phyloP scores from a whole-genome alignment of 2,888 invertebrate genomes.

The Caenorhabditis plicata region DNA sequence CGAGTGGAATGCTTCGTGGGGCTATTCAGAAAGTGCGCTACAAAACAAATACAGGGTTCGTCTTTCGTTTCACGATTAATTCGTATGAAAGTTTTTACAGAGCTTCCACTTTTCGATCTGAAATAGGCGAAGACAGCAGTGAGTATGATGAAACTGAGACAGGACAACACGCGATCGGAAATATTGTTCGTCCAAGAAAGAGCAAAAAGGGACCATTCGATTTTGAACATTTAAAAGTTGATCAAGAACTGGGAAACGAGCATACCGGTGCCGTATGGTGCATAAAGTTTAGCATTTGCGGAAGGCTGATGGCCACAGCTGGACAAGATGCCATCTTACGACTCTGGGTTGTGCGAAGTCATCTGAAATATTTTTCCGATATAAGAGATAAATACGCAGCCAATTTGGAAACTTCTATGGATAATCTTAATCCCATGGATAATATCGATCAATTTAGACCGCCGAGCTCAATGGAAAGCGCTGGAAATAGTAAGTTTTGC shows the following conservation, averaged over 20 bases:
- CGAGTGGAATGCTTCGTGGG: conserved; percentile 47
- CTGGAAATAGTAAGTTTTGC: conserved; percentile 18
- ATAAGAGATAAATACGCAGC: conserved; percentile 81
- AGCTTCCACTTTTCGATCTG: conserved; percentile 2
- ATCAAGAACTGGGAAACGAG: conserved; percentile 79
- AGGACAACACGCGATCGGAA: conserved; percentile 10
- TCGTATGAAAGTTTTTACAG: conserved; percentile 2
- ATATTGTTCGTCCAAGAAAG: conserved; percentile 78
- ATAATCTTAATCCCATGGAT: conserved; percentile 35
- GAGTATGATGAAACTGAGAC: conserved; percentile 39
- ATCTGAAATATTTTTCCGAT: conserved; percentile 87
- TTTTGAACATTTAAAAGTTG: conserved; percentile 85
- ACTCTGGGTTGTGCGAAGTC: conserved; percentile 90
- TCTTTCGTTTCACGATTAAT: neutral
- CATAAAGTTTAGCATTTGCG: conserved; percentile 93
- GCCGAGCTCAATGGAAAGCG: conserved; percentile 36
- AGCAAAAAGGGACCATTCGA: conserved; percentile 96
- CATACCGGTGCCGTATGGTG: conserved; percentile 92
- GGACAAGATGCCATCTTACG: conserved; percentile 91
- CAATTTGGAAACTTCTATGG: conserved; percentile 22
- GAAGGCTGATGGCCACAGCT: conserved; percentile 87
- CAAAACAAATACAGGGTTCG: conserved; percentile 36
- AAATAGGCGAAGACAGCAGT: conserved; percentile 29
- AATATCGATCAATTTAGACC: conserved; percentile 40
- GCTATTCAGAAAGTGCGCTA: conserved; percentile 45